A percentile compares a stretch with the other conserved stretches of the same genome.
phyloP scores from a whole-genome alignment of 2,797 vertebrate species.

The Meda fulgida region DNA sequence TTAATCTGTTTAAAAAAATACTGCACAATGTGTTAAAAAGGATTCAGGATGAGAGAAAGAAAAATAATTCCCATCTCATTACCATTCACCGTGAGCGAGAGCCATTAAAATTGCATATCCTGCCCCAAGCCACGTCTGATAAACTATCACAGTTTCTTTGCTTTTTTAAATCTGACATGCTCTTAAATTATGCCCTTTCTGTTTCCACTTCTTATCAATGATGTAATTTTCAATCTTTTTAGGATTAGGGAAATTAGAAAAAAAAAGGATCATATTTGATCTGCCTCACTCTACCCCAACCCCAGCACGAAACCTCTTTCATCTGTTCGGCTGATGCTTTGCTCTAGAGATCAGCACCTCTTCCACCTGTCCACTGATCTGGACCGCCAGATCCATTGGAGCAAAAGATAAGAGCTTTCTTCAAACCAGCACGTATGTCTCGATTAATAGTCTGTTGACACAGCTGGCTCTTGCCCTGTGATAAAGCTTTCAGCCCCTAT shows the following conservation, averaged over 20 bases:
- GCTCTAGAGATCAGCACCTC: constrained; percentile 21
- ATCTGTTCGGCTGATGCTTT: constrained; percentile 4
- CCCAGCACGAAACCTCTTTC: not conserved
- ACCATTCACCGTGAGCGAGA: constrained; percentile 52
- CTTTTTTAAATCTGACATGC: constrained; percentile 61
- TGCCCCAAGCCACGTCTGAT: constrained; percentile 58
- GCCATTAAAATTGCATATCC: constrained; percentile 61
- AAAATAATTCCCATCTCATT: constrained; percentile 43
- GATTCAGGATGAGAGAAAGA: constrained; percentile 26
- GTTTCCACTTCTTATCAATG: constrained; percentile 46
- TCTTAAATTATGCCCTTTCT: constrained; percentile 55
- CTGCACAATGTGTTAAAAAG: constrained; percentile 11
- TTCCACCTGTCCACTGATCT: constrained; percentile 27
- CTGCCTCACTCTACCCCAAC: not conserved
- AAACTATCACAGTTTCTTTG: constrained; percentile 57
- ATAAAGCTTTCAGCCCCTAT: constrained; percentile 25
- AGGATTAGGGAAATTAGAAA: constrained; percentile 3
- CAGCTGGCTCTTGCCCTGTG: not conserved
- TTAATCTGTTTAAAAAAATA: not conserved
- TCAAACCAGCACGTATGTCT: not conserved
- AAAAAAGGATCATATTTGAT: constrained; percentile 51
- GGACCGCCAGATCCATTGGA: not conserved
- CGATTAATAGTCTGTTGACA: constrained; percentile 27
- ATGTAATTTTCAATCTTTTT: constrained; percentile 45
- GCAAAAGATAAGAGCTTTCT: constrained; percentile 30